A percentile compares a stretch with the other conserved stretches of the same genome.
phyloP scores from a whole-genome alignment of 2,888 invertebrate species.

The Latrodectus hesperus region DNA sequence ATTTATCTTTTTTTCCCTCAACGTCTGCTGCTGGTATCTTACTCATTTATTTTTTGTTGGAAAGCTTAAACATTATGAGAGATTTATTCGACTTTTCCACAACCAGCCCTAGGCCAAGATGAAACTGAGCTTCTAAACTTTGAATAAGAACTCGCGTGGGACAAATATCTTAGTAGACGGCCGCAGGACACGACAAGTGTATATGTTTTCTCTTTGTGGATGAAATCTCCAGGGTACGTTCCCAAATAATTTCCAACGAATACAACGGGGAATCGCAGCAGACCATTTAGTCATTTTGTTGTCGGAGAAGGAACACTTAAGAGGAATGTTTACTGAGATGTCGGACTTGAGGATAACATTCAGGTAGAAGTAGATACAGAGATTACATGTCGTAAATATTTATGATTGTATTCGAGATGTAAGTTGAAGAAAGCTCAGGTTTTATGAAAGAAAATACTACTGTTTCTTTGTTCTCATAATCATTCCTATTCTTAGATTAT shows the following conservation, averaged over 20 bases:
- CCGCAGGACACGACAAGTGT: conserved; percentile 36
- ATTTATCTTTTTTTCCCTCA: conserved; percentile 3
- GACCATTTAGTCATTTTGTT: conserved; percentile 33
- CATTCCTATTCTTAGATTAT: too few species aligned
- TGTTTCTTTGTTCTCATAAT: too few species aligned
- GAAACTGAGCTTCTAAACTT: conserved; percentile 38
- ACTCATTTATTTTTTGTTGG: conserved; percentile 28
- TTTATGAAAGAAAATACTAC: too few species aligned
- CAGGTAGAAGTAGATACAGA: conserved; percentile 15
- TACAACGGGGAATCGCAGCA: conserved; percentile 9
- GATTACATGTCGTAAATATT: conserved; percentile 22
- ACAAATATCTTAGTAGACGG: conserved; percentile 45
- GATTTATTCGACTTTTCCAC: conserved; percentile 50
- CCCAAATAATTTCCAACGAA: conserved; percentile 32
- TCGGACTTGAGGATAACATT: conserved; percentile 23
- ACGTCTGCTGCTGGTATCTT: neutral
- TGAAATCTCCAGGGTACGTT: conserved; percentile 39
- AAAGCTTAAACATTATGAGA: conserved; percentile 61
- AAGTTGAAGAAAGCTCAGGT: neutral
- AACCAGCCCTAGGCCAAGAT: conserved; percentile 15
- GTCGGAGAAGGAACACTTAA: neutral
- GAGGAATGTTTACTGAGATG: neutral
- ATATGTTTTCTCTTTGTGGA: conserved; percentile 53
- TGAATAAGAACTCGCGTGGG: conserved; percentile 51
- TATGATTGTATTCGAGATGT: conserved; percentile 32